Evolutionary conservation across 2,888 invertebrate species (phyloP), one percentile per base, ranked within the genome.

Genomic region (Nomada fucata): DNA sequence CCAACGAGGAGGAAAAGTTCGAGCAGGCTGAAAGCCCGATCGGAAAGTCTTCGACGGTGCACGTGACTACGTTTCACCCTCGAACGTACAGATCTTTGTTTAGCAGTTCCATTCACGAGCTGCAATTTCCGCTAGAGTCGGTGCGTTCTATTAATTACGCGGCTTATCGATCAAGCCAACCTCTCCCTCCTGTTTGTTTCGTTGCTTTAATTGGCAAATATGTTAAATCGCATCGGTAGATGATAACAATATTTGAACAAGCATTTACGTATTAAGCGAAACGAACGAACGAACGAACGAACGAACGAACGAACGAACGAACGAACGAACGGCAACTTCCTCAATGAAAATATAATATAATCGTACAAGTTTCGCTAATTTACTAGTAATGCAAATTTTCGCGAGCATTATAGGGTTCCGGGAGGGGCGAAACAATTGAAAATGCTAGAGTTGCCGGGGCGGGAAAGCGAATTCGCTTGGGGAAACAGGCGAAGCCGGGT

Each of bases 151-250:
- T 7, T 3, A 69, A 78, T 78, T 78, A 78, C 68, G 77, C 77
- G 59, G 68, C 67, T 78, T 68, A 68, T 76, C 78, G 65, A 79
- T 74, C 65, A 57, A 57, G 57, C 65, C 55, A 18, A 10, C 47
- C n/a, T 44, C 55, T 18, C 42, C 42, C 63, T 26, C n/a, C 47
- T 9, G 44, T 71, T 60, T 36, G 29, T 47, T 13, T 60, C 36
- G 70, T 60, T 64, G 26, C 29, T 61, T 52, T 44, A 20, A n/a
- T 10, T 36, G 20, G 50, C 60, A 71, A 71, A 71, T 61, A 71
- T 36, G 59, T 50, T 47, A n/a, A 44, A 47, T 3, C 47, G n/a
- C 42, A 47, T 71, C 70, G 60, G 50, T 20, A 23, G 20, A 60
- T 29, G 29, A 10, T 36, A 60, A 60, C 29, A 60, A 71, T 29